Base-by-base conservation (phyloP, 1,140 invertebrate genomes). In the Lepidurus packardi region DNA sequence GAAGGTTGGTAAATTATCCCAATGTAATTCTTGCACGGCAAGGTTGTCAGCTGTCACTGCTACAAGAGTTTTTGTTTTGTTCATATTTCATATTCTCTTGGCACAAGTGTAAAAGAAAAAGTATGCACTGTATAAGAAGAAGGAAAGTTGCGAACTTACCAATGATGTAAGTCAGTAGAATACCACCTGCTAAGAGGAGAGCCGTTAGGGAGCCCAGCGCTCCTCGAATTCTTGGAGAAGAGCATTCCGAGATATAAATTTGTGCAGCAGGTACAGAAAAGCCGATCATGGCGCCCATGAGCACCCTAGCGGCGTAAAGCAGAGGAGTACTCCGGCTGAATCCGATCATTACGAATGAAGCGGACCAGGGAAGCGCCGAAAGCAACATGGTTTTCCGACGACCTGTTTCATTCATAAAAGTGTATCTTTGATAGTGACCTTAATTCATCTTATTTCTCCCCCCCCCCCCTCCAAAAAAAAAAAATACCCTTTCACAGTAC, bases 131-230 rank as follows among this genome's bases (percentile, higher is more conserved):
- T 3, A 13, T 65, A 16, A 3, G 13, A 65, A 65, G 0, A 34
- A 4, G 34, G 34, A 9, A n/a, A 4, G 53, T 65, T 65, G 13
- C 1, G 53, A 44, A 45, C 75, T 77, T 73, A 78, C 79, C 79
- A 1, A 80, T 74, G 13, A 80, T 77, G 91, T 80, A 80, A n/a
- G 79, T 87, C 44, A 91, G 88, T 0, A 96, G 83, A 80, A 95
- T 90, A 9, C 95, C 95, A 16, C 92, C 79, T 13, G 89, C 89
- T 73, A 91, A 89, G 81, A 92, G 92, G 6, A 94, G 84, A 82
- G 96, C 93, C 80, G 94, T 89, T 78, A 93, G 90, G 0, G 94
- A 92, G 16, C 93, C 93, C 0, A 95, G 85, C 1, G 91, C 88
- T 10, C 94, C 94, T 81, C 95, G 87, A 0, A 92, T 84, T 8